Percentiles rank a stretch among this genome's conserved stretches.
Conservation (phyloP, 2,888 invertebrate genomes). For the Acleris sparsana region DNA sequence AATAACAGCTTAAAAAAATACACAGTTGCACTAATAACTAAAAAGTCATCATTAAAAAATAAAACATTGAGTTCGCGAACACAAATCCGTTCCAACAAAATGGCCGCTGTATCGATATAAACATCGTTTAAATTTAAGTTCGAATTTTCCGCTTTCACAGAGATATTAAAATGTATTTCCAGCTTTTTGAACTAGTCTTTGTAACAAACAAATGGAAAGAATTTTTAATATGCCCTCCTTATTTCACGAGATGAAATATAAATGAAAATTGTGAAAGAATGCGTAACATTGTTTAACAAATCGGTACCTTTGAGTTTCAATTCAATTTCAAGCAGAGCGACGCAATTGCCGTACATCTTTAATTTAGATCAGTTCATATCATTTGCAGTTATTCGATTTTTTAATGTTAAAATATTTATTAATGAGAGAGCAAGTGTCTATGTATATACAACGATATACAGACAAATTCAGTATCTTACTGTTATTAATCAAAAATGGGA, state of each 20-base stretch:
- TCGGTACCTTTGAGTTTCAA: not conserved
- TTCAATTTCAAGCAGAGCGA: not conserved
- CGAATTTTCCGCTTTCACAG: not conserved
- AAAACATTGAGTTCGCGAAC: not conserved
- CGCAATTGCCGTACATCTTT: not conserved
- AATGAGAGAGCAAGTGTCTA: too few relatives aligned
- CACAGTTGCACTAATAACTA: too few relatives aligned
- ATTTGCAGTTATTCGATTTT: not conserved
- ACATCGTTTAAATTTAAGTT: not conserved
- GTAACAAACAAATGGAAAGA: not conserved
- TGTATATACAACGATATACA: too few relatives aligned
- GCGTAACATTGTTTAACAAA: not conserved
- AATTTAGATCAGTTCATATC: not conserved
- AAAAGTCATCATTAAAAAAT: too few relatives aligned
- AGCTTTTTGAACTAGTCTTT: not conserved
- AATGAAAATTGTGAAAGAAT: not conserved
- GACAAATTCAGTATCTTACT: too few relatives aligned
- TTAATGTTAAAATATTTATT: too few relatives aligned
- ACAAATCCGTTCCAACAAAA: not conserved
- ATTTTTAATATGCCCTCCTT: constrained; percentile 2
- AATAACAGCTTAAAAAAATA: too few relatives aligned
- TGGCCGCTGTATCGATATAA: not conserved
- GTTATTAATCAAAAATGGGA: too few relatives aligned
- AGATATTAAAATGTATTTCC: constrained; percentile 1
- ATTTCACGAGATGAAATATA: not conserved